Evolutionary conservation across 2,797 vertebrate genomes (phyloP).

Genomic region (Neosilurus mollespiculum): DNA sequence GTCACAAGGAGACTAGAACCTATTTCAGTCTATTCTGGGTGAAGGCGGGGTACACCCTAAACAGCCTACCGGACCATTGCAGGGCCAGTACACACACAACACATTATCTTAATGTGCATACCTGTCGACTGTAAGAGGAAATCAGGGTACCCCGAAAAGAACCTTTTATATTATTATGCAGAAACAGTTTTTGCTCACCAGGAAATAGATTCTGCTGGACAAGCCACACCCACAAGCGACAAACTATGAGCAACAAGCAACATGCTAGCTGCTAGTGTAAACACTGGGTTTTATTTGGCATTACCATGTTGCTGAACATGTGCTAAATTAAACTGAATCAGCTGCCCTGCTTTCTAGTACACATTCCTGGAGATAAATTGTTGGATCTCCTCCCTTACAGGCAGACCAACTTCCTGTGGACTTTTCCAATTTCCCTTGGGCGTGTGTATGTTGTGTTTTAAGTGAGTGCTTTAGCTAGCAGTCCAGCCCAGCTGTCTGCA

Average conservation of each 20-base stretch:
- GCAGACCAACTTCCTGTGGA: slow-evolving; percentile 32
- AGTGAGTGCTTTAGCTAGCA: slow-evolving; percentile 32
- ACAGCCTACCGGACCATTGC: no score
- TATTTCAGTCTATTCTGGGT: no score
- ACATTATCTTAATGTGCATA: no score
- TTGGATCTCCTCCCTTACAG: slow-evolving; percentile 21
- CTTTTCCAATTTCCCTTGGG: slow-evolving; percentile 22
- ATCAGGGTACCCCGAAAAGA: no score
- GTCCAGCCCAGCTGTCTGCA: slow-evolving; percentile 64
- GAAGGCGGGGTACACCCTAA: no score
- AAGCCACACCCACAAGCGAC: not conserved
- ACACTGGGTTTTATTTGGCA: not conserved
- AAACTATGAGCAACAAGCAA: not conserved
- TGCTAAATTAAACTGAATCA: not conserved
- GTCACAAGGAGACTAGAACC: no score
- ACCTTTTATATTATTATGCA: not conserved
- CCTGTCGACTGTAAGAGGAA: no score
- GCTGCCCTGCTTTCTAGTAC: not conserved
- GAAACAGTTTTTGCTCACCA: not conserved
- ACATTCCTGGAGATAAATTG: not conserved
- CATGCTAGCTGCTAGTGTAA: not conserved
- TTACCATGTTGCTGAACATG: not conserved
- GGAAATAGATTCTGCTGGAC: not conserved
- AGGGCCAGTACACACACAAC: no score
- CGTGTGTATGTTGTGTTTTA: not conserved